phyloP scores from a whole-genome alignment of 2,113 vertebrate species.

The Ictalurus furcatus region DNA sequence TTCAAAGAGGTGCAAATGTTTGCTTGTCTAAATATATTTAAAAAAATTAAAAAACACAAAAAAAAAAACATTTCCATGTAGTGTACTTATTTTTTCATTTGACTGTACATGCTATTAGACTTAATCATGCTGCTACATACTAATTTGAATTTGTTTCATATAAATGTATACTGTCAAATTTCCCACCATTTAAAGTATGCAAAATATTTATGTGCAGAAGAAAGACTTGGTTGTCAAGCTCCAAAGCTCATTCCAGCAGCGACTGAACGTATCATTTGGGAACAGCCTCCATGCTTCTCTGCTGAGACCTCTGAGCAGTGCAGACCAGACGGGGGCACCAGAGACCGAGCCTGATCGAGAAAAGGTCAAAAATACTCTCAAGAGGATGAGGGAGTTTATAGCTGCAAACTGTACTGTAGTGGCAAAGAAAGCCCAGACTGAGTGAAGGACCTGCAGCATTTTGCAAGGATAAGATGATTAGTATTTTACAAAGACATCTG shows the following conservation, averaged over 20 bases:
- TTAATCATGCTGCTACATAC: background rate
- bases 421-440: slow-evolving; percentile 34
- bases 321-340: background rate
- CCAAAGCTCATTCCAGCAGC: slow-evolving; percentile 50
- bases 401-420: background rate
- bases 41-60: too few relatives aligned
- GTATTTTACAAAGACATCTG: background rate
- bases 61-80: too few relatives aligned
- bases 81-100: too few relatives aligned
- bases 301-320: slow-evolving; percentile 19
- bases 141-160: background rate
- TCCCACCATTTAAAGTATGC: background rate
- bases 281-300: slow-evolving; percentile 53
- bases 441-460: background rate
- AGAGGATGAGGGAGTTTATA: slow-evolving; percentile 44
- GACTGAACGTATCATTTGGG: slow-evolving; percentile 48
- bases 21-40: too few relatives aligned
- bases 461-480: background rate
- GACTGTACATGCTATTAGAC: background rate
- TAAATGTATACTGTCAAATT: background rate
- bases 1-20: too few relatives aligned
- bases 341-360: background rate
- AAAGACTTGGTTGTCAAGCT: slow-evolving; percentile 33
- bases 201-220: slow-evolving; percentile 28
- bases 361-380: slow-evolving; percentile 41